These are phyloP conservation scores for Rhorus exstirpatorius DNA, from an alignment of 2,888 invertebrate genomes.

Conservation along the genomic window DNA sequence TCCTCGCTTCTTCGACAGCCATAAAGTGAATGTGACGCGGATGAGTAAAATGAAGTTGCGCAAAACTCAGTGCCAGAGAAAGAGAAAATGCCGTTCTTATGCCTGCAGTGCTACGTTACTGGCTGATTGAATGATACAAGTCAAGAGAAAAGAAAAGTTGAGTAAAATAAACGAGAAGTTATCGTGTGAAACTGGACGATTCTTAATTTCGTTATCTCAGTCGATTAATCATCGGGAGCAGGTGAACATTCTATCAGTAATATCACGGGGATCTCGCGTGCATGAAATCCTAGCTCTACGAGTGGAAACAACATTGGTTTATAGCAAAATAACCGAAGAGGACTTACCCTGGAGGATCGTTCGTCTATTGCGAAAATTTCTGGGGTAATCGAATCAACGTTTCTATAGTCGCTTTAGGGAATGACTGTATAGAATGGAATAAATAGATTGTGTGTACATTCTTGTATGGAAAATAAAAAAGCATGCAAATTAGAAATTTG, in stretches of 20 bases:
- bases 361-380: slow-evolving; percentile 16
- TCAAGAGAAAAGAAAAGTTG: slow-evolving; percentile 2
- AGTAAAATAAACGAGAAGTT: slow-evolving; percentile 12
- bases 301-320: slow-evolving; percentile 24
- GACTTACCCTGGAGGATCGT: slow-evolving; percentile 21
- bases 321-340: slow-evolving; percentile 23
- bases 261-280: slow-evolving; percentile 8
- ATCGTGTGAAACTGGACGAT: slow-evolving; percentile 5
- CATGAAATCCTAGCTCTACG: slow-evolving; percentile 15
- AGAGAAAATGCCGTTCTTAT: slow-evolving; percentile 42
- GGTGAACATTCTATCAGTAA: slow-evolving; percentile 30
- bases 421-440: no score
- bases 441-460: no score
- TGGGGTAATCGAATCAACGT: slow-evolving; percentile 45
- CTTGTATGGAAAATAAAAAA: no score
- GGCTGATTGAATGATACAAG: slow-evolving; percentile 47
- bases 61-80: slow-evolving; percentile 60
- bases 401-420: background rate
- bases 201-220: background rate
- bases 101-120: slow-evolving; percentile 17
- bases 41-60: slow-evolving; percentile 66
- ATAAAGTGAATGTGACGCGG: slow-evolving; percentile 61
- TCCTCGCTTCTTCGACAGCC: slow-evolving; percentile 18
- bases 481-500: no score
- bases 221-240: slow-evolving; percentile 8